Conservation (phyloP, 1,140 invertebrate species). For the Piezodorus guildinii region DNA sequence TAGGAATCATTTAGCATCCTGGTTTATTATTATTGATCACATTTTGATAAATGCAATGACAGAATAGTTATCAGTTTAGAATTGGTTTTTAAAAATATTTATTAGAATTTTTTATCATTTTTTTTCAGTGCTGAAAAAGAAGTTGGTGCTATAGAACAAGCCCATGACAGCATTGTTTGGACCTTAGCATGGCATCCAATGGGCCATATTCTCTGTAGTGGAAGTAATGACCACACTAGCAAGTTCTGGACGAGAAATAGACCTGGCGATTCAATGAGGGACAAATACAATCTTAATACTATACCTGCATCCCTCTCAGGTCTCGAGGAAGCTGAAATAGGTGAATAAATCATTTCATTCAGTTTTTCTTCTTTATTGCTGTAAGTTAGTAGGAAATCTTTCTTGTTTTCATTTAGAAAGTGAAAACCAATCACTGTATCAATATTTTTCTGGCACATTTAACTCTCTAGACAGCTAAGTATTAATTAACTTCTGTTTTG, state of each 20-base stretch:
- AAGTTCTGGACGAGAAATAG: slow-evolving; percentile 99
- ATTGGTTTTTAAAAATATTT: no score
- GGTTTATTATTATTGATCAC: no score
- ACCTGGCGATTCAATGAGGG: slow-evolving; percentile 94
- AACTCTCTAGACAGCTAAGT: no score
- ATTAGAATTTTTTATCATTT: neutral
- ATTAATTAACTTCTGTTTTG: no score
- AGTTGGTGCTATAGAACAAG: slow-evolving; percentile 93
- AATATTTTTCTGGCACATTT: no score
- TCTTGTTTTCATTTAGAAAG: no score
- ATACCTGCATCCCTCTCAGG: slow-evolving; percentile 61
- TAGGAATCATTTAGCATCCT: no score
- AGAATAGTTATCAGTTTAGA: no score
- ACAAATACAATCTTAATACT: slow-evolving; percentile 94
- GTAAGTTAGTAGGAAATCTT: no score
- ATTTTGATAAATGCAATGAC: no score
- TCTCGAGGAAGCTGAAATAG: slow-evolving; percentile 59
- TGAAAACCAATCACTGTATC: no score
- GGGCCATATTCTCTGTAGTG: slow-evolving; percentile 95
- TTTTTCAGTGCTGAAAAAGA: slow-evolving; percentile 82
- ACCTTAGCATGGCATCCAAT: slow-evolving; percentile 97
- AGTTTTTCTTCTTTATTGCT: no score
- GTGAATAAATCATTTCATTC: slow-evolving; percentile 30
- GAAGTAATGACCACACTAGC: slow-evolving; percentile 94
- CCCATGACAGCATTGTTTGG: slow-evolving; percentile 99